A percentile compares a stretch with the other conserved stretches of the same genome.
phyloP scores from a whole-genome alignment of 2,797 vertebrate species.

The Glossophaga mutica region DNA sequence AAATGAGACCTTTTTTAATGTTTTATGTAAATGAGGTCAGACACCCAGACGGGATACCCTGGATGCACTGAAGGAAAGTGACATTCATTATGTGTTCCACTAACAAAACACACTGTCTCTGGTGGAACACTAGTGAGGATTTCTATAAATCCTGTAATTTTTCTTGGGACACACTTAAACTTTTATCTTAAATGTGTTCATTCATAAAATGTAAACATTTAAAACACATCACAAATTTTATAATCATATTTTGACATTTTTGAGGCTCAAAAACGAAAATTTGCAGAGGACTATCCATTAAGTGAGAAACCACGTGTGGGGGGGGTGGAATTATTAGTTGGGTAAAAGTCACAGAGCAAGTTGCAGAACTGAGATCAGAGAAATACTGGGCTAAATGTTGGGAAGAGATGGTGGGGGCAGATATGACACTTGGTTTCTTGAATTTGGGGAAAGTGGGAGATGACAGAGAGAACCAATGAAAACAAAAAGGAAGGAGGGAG shows the following conservation, averaged over 20 bases:
- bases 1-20: neutral
- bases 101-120: neutral
- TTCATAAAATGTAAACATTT: neutral
- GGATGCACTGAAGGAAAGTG: neutral
- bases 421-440: neutral
- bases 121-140: neutral
- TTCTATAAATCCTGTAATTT: neutral
- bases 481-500: neutral
- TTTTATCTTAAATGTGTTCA: neutral
- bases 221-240: neutral
- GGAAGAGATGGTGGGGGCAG: neutral
- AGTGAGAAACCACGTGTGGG: neutral
- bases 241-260: neutral
- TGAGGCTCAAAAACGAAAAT: neutral
- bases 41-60: neutral
- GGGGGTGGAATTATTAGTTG: neutral
- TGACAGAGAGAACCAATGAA: neutral
- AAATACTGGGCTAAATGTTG: neutral
- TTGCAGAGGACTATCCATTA: neutral
- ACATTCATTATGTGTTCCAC: fast-evolving
- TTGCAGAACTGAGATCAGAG: neutral
- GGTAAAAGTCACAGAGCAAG: neutral
- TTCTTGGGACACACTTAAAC: neutral
- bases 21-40: neutral
- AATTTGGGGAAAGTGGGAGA: neutral